A percentile compares a stretch with the other conserved stretches of the same genome.
phyloP scores from a whole-genome alignment of 2,113 vertebrate species.

The Rhinolophus sinicus region DNA sequence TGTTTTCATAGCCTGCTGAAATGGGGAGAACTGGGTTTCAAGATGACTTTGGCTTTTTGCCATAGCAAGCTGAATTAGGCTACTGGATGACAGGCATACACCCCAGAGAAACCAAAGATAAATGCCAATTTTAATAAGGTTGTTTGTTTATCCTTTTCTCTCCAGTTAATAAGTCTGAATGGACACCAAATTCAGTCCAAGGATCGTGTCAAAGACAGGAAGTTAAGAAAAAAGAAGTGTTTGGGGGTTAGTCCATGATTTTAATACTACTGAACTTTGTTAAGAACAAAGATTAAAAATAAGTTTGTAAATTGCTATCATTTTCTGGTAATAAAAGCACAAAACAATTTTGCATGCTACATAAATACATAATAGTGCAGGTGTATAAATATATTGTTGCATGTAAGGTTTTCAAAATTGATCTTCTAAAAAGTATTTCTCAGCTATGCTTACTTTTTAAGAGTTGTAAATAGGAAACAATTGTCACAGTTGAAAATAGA shows the following conservation, averaged over 20 bases:
- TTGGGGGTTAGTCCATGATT: background rate
- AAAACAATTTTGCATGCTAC: background rate
- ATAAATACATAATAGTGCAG: background rate
- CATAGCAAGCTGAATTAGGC: background rate
- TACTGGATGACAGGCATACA: background rate
- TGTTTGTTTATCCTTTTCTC: slow-evolving; percentile 54
- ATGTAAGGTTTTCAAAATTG: background rate
- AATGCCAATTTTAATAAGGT: slow-evolving; percentile 18
- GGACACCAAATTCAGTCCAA: slow-evolving; percentile 58
- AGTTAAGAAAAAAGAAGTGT: slow-evolving; percentile 37
- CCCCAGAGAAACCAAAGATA: slow-evolving; percentile 43
- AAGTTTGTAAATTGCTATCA: background rate
- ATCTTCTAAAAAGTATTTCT: slow-evolving; percentile 36
- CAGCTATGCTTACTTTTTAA: slow-evolving; percentile 19
- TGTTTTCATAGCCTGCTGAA: slow-evolving; percentile 36
- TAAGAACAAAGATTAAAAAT: slow-evolving; percentile 48
- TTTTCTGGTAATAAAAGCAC: slow-evolving; percentile 2
- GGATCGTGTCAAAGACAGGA: slow-evolving; percentile 32
- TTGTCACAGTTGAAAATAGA: slow-evolving; percentile 1
- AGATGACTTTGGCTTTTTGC: slow-evolving; percentile 25
- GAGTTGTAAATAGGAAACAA: background rate
- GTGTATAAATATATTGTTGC: background rate
- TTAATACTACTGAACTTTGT: slow-evolving; percentile 6
- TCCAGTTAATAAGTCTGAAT: slow-evolving; percentile 53
- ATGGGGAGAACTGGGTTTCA: background rate